phyloP scores from a whole-genome alignment of 2,797 vertebrate genomes.

The Pangasius mekongensis region DNA sequence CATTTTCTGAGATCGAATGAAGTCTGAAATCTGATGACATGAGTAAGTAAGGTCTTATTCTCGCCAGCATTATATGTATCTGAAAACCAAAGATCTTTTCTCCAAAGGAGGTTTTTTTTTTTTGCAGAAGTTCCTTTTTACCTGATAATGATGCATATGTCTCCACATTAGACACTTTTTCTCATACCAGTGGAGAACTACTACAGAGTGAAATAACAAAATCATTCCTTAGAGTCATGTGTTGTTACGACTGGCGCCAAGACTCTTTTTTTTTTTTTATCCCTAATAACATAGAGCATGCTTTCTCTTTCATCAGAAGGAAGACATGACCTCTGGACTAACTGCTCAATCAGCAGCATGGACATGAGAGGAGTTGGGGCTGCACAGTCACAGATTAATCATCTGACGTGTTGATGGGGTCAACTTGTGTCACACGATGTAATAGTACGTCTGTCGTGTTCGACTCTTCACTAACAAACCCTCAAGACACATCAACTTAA shows the following conservation, averaged over 20 bases:
- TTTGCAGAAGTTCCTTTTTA: not conserved
- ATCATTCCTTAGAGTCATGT: conserved; percentile 19
- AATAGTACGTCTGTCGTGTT: conserved; percentile 1
- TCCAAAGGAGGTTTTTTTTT: not conserved
- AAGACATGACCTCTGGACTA: conserved; percentile 45
- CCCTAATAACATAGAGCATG: conserved; percentile 38
- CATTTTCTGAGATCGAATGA: not conserved
- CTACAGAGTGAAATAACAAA: conserved; percentile 31
- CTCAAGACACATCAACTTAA: not conserved
- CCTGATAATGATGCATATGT: conserved; percentile 17
- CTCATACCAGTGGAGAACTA: conserved; percentile 6
- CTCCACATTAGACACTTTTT: not conserved
- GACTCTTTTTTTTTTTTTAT: conserved; percentile 18
- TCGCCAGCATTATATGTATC: not conserved
- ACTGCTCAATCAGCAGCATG: conserved; percentile 47
- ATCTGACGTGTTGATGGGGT: conserved; percentile 35
- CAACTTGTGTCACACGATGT: not conserved
- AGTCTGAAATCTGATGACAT: not conserved
- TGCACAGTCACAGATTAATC: conserved; percentile 42
- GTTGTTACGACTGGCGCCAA: conserved; percentile 27
- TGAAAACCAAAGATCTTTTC: not conserved
- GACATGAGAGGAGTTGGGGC: conserved; percentile 35
- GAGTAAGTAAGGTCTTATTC: not conserved
- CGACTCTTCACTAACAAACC: not conserved
- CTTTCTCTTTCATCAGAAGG: conserved; percentile 49